These are phyloP conservation scores for Agonum fuliginosum DNA, from an alignment of 2,888 invertebrate species.

Conservation along the genomic window DNA sequence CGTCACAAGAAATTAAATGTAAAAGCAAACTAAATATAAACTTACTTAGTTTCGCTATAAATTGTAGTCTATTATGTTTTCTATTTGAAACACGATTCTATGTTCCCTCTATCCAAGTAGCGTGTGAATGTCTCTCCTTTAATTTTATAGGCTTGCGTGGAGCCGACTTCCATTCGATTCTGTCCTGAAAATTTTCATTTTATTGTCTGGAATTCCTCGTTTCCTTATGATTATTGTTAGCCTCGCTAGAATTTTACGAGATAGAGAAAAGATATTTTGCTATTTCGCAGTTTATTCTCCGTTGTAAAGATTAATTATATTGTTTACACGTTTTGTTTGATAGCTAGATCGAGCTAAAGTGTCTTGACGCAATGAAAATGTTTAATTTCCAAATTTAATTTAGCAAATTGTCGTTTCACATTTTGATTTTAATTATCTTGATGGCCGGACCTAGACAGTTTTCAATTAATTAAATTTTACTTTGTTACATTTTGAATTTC, in stretches of 20 bases:
- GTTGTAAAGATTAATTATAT: not conserved
- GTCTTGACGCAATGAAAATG: not conserved
- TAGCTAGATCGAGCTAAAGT: not conserved
- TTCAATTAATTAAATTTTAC: not conserved
- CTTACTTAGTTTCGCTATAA: no score
- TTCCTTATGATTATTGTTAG: conserved; percentile 23
- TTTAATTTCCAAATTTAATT: conserved; percentile 21
- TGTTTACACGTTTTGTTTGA: not conserved
- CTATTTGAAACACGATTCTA: no score
- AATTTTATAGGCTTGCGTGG: conserved; percentile 31
- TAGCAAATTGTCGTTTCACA: not conserved
- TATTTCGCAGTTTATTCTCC: no score
- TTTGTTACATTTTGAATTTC: not conserved
- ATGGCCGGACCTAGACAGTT: conserved; percentile 10
- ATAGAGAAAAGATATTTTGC: not conserved
- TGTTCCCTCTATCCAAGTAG: no score
- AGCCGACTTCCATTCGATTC: not conserved
- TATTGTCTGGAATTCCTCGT: not conserved
- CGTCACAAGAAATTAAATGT: no score
- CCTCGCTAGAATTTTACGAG: not conserved
- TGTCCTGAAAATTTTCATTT: not conserved
- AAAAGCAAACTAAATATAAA: no score
- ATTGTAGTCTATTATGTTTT: no score
- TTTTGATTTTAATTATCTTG: conserved; percentile 20
- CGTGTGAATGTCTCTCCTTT: conserved; percentile 25